A percentile compares a stretch with the other conserved stretches of the same genome.
Conservation (phyloP, 2,797 vertebrate genomes). For the Sebastes umbrosus region DNA sequence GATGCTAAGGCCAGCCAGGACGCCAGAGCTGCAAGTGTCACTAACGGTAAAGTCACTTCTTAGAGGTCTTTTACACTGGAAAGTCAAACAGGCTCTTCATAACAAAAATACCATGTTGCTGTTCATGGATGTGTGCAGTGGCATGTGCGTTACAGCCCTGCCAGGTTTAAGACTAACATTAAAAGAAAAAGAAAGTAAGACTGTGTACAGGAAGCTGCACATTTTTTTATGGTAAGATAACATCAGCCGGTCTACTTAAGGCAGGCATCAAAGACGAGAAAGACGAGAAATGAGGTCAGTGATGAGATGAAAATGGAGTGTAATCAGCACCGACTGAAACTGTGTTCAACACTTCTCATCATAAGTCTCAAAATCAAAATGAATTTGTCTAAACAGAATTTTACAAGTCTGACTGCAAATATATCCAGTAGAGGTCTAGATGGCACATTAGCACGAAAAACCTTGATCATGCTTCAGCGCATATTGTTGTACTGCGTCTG, state of each 20-base stretch:
- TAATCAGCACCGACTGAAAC: slow-evolving; percentile 43
- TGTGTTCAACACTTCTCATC: slow-evolving; percentile 28
- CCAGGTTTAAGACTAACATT: background rate
- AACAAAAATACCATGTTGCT: background rate
- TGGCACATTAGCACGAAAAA: background rate
- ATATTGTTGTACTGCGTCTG: background rate
- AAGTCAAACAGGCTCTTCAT: background rate
- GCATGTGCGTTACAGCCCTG: background rate
- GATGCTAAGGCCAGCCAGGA: slow-evolving; percentile 92
- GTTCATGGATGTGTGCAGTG: background rate
- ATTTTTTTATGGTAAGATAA: background rate
- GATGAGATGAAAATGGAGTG: slow-evolving; percentile 41
- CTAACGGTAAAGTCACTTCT: slow-evolving; percentile 81
- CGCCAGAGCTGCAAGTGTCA: slow-evolving; percentile 85
- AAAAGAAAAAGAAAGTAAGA: background rate
- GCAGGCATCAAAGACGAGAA: slow-evolving; percentile 19
- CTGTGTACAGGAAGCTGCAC: background rate
- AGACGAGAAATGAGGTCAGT: slow-evolving; percentile 45
- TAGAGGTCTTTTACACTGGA: background rate
- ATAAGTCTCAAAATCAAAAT: slow-evolving; percentile 24
- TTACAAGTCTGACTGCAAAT: slow-evolving; percentile 10
- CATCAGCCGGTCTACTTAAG: slow-evolving; percentile 9
- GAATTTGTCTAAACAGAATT: slow-evolving; percentile 15
- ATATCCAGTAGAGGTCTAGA: slow-evolving; percentile 1
- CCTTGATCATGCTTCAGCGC: background rate